Conservation (phyloP, 2,888 invertebrate species). For the Tillus elongatus region DNA sequence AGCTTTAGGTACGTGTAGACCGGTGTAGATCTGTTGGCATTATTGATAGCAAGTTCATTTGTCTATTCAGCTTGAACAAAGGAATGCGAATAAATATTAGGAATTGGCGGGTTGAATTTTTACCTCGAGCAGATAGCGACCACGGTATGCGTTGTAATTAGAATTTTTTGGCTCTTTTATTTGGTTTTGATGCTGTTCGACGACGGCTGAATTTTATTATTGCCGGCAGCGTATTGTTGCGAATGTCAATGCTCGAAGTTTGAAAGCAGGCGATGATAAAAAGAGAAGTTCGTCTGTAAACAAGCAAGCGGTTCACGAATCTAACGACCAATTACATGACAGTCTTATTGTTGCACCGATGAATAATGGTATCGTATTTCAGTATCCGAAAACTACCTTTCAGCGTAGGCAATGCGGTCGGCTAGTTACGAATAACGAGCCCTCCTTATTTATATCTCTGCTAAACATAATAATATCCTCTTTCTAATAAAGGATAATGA, state of each 20-base stretch:
- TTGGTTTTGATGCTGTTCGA: too few species aligned
- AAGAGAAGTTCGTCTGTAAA: conserved; percentile 22
- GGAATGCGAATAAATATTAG: too few species aligned
- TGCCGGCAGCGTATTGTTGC: conserved; percentile 17
- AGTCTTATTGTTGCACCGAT: conserved; percentile 29
- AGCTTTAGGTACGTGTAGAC: too few species aligned
- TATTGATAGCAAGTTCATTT: too few species aligned
- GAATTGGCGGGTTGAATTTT: too few species aligned
- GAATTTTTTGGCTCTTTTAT: too few species aligned
- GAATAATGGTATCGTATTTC: conserved; percentile 31
- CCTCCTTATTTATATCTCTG: conserved; percentile 27
- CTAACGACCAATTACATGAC: conserved; percentile 31
- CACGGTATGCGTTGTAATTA: too few species aligned
- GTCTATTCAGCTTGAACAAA: too few species aligned
- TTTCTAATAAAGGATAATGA: conserved; percentile 31
- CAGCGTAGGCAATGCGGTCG: conserved; percentile 25
- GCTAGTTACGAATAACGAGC: conserved; percentile 32
- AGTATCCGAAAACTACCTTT: conserved; percentile 22
- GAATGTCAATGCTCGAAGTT: conserved; percentile 18
- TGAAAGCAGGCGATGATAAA: conserved; percentile 18
- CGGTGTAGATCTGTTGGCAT: too few species aligned
- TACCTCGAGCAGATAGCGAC: too few species aligned
- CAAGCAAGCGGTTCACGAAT: conserved; percentile 23
- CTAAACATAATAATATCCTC: conserved; percentile 22
- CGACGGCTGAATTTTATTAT: conserved; percentile 16